A percentile compares a stretch with the other conserved stretches of the same genome.
Evolutionary conservation across 1,140 invertebrate genomes (phyloP).

Genomic region (Spodoptera litura): DNA sequence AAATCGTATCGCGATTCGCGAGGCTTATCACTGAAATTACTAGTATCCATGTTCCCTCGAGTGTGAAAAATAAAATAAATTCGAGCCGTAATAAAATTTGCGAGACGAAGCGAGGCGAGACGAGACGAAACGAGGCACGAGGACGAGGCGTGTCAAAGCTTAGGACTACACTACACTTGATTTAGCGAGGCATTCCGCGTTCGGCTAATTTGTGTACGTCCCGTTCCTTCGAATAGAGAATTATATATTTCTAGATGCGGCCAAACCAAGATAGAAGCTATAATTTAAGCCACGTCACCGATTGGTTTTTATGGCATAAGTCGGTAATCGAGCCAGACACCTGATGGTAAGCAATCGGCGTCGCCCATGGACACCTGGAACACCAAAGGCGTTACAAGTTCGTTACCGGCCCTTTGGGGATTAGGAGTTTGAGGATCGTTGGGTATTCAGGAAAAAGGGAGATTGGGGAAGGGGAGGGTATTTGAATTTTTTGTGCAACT

Average conservation of each 20-base stretch:
- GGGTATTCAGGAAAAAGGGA: too few species aligned
- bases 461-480: too few species aligned
- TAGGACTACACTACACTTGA: constrained; percentile 59
- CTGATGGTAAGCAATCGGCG: too few species aligned
- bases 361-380: too few species aligned
- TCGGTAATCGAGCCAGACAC: too few species aligned
- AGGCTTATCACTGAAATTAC: constrained; percentile 55
- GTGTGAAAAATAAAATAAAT: constrained; percentile 49
- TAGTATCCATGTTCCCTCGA: constrained; percentile 53
- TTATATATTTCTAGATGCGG: constrained; percentile 34
- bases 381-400: too few species aligned
- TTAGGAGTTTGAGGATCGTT: too few species aligned
- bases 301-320: too few species aligned
- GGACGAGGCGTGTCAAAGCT: constrained; percentile 58
- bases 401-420: too few species aligned
- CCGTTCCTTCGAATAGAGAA: not conserved
- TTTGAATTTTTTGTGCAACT: not conserved
- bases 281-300: too few species aligned
- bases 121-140: not conserved
- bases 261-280: too few species aligned
- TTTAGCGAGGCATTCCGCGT: constrained; percentile 68
- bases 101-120: constrained; percentile 54
- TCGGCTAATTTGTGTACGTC: constrained; percentile 71
- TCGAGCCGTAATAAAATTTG: constrained; percentile 55
- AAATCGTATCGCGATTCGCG: not conserved